Conservation (phyloP, 2,797 vertebrate species). For the Enteromius viviparus region DNA sequence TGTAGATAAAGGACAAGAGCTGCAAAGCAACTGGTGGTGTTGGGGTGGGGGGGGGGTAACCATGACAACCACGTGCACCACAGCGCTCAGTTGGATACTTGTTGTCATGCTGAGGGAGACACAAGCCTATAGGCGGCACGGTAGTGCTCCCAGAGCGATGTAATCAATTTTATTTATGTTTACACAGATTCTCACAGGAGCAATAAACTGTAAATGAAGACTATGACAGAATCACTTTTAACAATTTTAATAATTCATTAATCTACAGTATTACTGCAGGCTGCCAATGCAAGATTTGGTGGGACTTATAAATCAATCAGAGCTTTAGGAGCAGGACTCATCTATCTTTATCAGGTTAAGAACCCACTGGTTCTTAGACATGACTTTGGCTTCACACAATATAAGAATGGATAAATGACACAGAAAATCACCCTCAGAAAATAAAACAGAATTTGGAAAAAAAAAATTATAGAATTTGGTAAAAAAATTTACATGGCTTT, state of each 20-base stretch:
- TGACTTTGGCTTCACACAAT: background rate
- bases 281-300: background rate
- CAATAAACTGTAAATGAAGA: conserved; percentile 20
- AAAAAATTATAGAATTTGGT: no score
- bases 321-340: background rate
- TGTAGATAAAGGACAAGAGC: conserved; percentile 13
- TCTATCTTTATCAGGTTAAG: background rate
- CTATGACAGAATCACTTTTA: conserved; percentile 26
- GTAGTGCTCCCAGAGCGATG: conserved; percentile 21
- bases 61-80: conserved; percentile 41
- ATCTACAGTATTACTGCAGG: background rate
- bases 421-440: no score
- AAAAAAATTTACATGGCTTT: no score
- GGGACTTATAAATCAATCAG: background rate
- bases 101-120: conserved; percentile 19
- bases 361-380: background rate
- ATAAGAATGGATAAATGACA: no score
- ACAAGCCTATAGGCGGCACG: background rate
- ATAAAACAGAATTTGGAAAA: no score
- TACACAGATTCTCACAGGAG: conserved; percentile 18
- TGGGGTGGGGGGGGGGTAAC: background rate
- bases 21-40: background rate
- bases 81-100: conserved; percentile 28
- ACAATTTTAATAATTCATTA: background rate
- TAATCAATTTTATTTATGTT: conserved; percentile 39